Conservation (phyloP, 2,113 vertebrate species). For the Sander lucioperca region DNA sequence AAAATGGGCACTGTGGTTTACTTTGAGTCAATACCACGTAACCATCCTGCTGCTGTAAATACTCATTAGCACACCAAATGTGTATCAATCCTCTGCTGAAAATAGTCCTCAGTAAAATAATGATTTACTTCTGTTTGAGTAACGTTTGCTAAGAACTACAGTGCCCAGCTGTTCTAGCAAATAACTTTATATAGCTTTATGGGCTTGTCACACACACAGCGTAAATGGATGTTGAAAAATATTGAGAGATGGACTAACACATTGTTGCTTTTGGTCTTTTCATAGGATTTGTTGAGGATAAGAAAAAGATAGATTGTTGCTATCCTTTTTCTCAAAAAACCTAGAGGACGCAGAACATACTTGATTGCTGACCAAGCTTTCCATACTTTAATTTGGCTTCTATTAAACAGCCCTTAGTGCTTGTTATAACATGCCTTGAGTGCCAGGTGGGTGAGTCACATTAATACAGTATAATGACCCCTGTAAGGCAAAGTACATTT, state of each 20-base stretch:
- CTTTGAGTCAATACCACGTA: background rate
- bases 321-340: background rate
- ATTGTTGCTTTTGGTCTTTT: background rate
- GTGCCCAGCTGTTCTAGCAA: background rate
- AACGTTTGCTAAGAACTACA: background rate
- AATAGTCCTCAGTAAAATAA: background rate
- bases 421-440: slow-evolving; percentile 35
- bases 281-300: background rate
- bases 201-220: too few species aligned
- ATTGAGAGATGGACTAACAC: background rate
- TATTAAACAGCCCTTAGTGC: background rate
- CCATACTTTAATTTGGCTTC: background rate
- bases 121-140: background rate
- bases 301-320: background rate
- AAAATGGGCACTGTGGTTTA: background rate
- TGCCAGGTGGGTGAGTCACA: slow-evolving; percentile 20
- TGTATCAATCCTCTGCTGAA: background rate
- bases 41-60: background rate
- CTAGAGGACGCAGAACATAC: background rate
- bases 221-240: background rate
- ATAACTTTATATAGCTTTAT: background rate
- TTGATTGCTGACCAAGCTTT: background rate
- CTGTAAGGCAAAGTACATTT: background rate
- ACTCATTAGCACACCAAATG: slow-evolving; percentile 2
- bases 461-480: background rate